phyloP scores from a whole-genome alignment of 2,888 invertebrate genomes.

The Pandemis heparana region DNA sequence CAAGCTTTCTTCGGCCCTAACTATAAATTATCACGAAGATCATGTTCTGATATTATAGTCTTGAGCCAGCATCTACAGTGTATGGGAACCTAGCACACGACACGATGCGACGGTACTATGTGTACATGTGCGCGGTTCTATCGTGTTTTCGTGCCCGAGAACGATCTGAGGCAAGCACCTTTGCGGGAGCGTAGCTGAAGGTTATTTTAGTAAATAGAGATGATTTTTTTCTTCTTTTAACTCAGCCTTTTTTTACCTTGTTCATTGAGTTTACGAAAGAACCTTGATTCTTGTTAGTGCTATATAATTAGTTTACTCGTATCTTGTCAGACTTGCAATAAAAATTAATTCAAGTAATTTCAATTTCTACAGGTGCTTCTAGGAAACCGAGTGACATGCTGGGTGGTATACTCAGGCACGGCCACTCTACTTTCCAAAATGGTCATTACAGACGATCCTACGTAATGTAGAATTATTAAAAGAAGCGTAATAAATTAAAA shows the following conservation, averaged over 20 bases:
- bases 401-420: constrained; percentile 37
- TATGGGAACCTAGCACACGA: constrained; percentile 65
- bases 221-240: not conserved
- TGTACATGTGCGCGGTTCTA: constrained; percentile 24
- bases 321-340: not conserved
- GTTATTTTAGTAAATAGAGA: constrained; percentile 32
- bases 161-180: constrained; percentile 40
- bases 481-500: constrained; percentile 78
- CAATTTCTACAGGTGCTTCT: constrained; percentile 26
- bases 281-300: not conserved
- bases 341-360: constrained; percentile 29
- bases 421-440: constrained; percentile 59
- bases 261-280: not conserved
- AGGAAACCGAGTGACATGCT: constrained; percentile 38
- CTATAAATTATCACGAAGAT: constrained; percentile 81
- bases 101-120: constrained; percentile 28
- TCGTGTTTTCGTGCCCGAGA: constrained; percentile 40
- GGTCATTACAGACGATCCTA: constrained; percentile 47
- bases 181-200: constrained; percentile 33
- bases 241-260: not conserved
- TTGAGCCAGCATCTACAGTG: constrained; percentile 65
- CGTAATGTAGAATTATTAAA: constrained; percentile 60
- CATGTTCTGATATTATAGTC: constrained; percentile 74
- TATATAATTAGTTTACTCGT: not conserved
- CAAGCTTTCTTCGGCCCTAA: constrained; percentile 74